A percentile compares a stretch with the other conserved stretches of the same genome.
Evolutionary conservation across 2,888 invertebrate genomes (phyloP).

Genomic region (Dinocampus coccinellae): DNA sequence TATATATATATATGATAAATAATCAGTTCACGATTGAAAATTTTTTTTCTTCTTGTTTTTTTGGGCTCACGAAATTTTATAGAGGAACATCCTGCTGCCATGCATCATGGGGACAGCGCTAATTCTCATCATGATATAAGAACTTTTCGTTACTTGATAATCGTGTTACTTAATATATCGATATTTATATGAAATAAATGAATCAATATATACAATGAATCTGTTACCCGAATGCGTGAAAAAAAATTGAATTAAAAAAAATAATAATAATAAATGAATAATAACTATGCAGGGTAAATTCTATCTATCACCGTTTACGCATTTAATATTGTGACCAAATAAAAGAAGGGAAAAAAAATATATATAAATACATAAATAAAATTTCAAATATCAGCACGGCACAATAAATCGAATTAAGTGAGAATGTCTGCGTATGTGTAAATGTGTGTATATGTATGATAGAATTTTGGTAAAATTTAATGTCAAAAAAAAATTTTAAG

Average conservation of each 20-base stretch:
- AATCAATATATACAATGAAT: neutral
- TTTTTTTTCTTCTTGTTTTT: neutral
- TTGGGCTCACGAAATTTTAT: slow-evolving; percentile 59
- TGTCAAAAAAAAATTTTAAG: slow-evolving; percentile 45
- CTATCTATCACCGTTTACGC: slow-evolving; percentile 50
- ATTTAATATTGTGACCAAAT: slow-evolving; percentile 60
- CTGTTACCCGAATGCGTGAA: neutral
- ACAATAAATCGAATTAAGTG: slow-evolving; percentile 55
- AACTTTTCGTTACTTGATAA: slow-evolving; percentile 57
- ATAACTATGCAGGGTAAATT: slow-evolving; percentile 58
- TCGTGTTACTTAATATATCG: slow-evolving; percentile 52
- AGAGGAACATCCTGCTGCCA: slow-evolving; percentile 90
- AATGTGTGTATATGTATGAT: too few species aligned
- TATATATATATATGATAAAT: neutral
- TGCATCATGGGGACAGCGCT: slow-evolving; percentile 80
- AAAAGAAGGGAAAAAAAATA: slow-evolving; percentile 24
- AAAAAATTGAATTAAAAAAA: slow-evolving; percentile 22
- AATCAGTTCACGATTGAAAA: neutral
- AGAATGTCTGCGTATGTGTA: neutral
- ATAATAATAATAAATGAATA: slow-evolving; percentile 11
- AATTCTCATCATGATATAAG: slow-evolving; percentile 64
- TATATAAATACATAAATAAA: slow-evolving; percentile 41
- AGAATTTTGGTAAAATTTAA: slow-evolving; percentile 60
- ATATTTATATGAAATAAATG: slow-evolving; percentile 55
- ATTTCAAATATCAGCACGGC: slow-evolving; percentile 57